Evolutionary conservation across 2,888 invertebrate species (phyloP), one percentile per base, ranked within the genome.

Genomic region (Microchrysa polita): DNA sequence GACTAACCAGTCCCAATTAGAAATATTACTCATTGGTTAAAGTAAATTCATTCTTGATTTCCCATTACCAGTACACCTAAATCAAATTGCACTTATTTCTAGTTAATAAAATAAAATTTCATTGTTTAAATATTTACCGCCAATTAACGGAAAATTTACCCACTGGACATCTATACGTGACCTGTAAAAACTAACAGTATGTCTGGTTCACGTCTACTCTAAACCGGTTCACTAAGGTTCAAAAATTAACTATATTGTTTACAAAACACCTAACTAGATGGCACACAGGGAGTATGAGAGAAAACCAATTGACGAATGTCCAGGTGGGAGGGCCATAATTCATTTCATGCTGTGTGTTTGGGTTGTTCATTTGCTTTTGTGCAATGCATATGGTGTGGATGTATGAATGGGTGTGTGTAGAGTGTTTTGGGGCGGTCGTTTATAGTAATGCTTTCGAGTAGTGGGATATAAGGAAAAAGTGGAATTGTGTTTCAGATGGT

Each of bases 251-350:
- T 75, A 67, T 57, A 40, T 23, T 60, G 34, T 20, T n/a, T 48
- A 67, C 40, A 65, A n/a, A n/a, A n/a, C n/a, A n/a, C n/a, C n/a
- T n/a, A n/a, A 63, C 23, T 74, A 75, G 75, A 74, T 73, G 75
- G 74, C 75, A 67, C 57, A 63, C 27, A n/a, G 57, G 27, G 9
- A 16, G 42, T 16, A 40, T 65, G 57, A 42, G 40, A 10, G 75
- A 71, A 34, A 34, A 65, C 4, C 20, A 20, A 20, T 57, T 69
- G 16, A 23, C 23, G 44, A 23, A n/a, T 2, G 53, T 42, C 48
- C 16, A 53, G 40, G 18, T 53, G 20, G 67, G 69, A 18, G 16
- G 69, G 55, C 20, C 57, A 27, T 40, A 20, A 18, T 40, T 57
- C 55, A 27, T 55, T n/a, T 10, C 22, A 59, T 12, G 34, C 40